Base-by-base conservation (phyloP, 2,888 invertebrate species). In the Eupithecia subumbrata region DNA sequence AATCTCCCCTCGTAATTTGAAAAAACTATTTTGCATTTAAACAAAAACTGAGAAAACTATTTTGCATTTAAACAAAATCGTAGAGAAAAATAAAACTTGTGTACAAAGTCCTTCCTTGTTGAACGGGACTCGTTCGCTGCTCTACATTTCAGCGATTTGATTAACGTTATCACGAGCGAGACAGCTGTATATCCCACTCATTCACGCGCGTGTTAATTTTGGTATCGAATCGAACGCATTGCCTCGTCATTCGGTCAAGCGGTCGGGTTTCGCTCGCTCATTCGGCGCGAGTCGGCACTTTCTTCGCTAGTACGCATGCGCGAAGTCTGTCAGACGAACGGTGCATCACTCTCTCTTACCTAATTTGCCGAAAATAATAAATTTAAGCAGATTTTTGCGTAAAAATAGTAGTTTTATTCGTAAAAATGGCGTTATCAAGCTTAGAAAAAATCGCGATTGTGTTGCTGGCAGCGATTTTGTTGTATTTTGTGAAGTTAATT, bases 291-390 rank as follows among this genome's bases (percentile, higher is more conserved):
- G 89, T 85, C 84, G 40, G 25, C 84, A 92, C 93, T 94, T 94
- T 94, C 94, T 94, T 92, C 87, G 84, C 76, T 88, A 91, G 92
- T 91, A 84, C 94, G 94, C 94, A 92, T 91, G 94, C 91, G 94
- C 83, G 82, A 88, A 86, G 76, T 85, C 88, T 91, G 93, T 92
- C 93, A 92, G 82, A 75, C 86, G 87, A 82, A 75, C 86, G 87
- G 88, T 84, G 80, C 85, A 84, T 82, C 80, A 82, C 82, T 77
- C 83, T 88, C 84, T 89, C 86, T 91, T 92, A 92, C 92, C 91
- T 90, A 83, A 82, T 79, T 80, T 70, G 37, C 37, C 72, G 69
- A 73, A 81, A 82, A 79, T 75, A 78, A 60, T 60, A 60, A 14
- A 60, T 22, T 56, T 2, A 12, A 4, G 1, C n/a, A 12, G 64